These are phyloP conservation scores for Zhuqinia jingwanae DNA, from an alignment of 2,888 invertebrate species.

Conservation along the genomic window DNA sequence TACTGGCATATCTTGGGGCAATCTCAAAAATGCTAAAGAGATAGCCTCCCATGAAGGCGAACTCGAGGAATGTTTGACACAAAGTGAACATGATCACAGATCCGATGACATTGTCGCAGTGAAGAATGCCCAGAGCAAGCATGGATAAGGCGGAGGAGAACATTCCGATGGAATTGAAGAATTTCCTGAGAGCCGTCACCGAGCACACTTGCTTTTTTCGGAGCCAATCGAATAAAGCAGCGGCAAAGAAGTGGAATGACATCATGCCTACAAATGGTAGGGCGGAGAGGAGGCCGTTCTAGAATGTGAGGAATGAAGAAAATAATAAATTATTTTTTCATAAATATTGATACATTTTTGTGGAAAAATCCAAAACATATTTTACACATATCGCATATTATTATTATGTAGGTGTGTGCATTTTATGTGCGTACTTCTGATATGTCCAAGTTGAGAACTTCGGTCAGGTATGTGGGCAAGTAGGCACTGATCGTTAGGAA, in stretches of 20 bases:
- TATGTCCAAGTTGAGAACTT: conserved; percentile 81
- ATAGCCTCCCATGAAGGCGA: conserved; percentile 81
- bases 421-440: conserved; percentile 80
- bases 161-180: conserved; percentile 79
- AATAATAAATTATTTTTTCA: conserved; percentile 45
- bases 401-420: no score
- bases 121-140: conserved; percentile 80
- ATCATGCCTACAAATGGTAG: conserved; percentile 80
- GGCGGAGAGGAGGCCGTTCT: conserved; percentile 81
- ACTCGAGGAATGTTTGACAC: conserved; percentile 70
- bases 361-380: not conserved
- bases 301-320: conserved; percentile 1
- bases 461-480: conserved; percentile 82
- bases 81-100: conserved; percentile 72
- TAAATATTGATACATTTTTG: not conserved
- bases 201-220: conserved; percentile 78
- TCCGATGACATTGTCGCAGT: conserved; percentile 78
- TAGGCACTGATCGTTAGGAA: conserved; percentile 81
- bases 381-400: not conserved
- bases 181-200: conserved; percentile 80
- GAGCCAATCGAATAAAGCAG: conserved; percentile 79
- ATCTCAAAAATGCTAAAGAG: conserved; percentile 82
- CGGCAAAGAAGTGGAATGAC: conserved; percentile 79
- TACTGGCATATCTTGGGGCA: conserved; percentile 82
- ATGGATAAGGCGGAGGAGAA: conserved; percentile 62